Percentiles rank a stretch among this genome's conserved stretches.
phyloP scores from a whole-genome alignment of 2,888 invertebrate genomes.

The Trachelus troglodyta region DNA sequence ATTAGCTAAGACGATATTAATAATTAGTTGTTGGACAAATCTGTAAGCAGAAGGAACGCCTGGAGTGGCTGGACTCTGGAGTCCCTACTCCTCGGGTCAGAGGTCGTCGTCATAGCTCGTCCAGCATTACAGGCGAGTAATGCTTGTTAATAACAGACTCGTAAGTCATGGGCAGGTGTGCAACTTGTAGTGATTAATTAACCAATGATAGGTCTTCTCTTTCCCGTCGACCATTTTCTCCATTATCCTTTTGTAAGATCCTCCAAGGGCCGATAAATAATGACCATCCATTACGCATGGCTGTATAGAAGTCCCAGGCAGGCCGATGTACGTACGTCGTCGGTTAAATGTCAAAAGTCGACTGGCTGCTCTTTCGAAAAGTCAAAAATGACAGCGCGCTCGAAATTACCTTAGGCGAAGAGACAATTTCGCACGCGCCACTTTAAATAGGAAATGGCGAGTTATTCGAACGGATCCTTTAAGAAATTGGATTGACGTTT shows the following conservation, averaged over 20 bases:
- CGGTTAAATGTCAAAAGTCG: too few relatives aligned
- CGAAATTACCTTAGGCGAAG: not conserved
- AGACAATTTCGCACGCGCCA: not conserved
- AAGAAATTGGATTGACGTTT: not conserved
- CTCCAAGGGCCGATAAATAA: not conserved
- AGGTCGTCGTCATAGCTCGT: not conserved
- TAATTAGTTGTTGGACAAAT: not conserved
- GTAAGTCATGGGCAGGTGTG: slow-evolving; percentile 45
- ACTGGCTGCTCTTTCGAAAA: not conserved
- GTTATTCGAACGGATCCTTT: not conserved
- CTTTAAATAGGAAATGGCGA: not conserved
- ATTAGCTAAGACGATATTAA: not conserved
- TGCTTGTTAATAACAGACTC: slow-evolving; percentile 49
- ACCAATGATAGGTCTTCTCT: slow-evolving; percentile 44
- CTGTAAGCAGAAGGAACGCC: not conserved
- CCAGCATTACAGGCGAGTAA: slow-evolving; percentile 30
- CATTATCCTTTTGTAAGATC: not conserved
- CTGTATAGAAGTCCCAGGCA: too few relatives aligned
- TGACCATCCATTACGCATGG: not conserved
- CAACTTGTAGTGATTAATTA: slow-evolving; percentile 50
- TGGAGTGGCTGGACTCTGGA: not conserved
- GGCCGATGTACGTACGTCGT: too few relatives aligned
- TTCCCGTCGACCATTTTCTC: not conserved
- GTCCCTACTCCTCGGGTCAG: not conserved
- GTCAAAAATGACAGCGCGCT: not conserved